These are phyloP conservation scores for Urocolius indicus DNA, from an alignment of 2,113 vertebrate species.

Conservation along the genomic window DNA sequence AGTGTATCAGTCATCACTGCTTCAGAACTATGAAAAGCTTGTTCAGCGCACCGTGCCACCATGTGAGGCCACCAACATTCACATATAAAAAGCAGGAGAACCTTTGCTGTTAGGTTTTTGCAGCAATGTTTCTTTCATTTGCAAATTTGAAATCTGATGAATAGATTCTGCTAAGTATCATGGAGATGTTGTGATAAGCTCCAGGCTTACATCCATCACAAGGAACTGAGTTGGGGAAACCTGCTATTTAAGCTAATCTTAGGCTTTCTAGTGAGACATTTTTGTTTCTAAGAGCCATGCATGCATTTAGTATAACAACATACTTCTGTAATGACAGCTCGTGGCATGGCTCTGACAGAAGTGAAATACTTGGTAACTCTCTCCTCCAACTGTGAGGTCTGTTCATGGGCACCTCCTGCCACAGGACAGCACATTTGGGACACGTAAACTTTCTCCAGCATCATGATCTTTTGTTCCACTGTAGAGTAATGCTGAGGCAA, in stretches of 20 bases:
- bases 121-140: not conserved
- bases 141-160: not conserved
- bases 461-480: not conserved
- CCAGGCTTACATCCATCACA: not conserved
- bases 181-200: not conserved
- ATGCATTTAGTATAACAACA: not conserved
- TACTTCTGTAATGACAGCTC: not conserved
- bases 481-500: not conserved
- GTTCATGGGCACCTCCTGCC: not conserved
- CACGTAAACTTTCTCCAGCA: not conserved
- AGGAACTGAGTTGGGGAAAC: not conserved
- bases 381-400: not conserved
- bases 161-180: not conserved
- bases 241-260: not conserved
- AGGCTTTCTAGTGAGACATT: not conserved
- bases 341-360: not conserved
- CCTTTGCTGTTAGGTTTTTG: not conserved
- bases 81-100: not conserved
- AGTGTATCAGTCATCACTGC: not conserved
- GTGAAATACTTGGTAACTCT: not conserved
- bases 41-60: not conserved
- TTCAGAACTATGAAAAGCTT: not conserved
- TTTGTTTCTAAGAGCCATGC: not conserved
- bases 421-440: not conserved
- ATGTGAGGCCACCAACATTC: not conserved